These are phyloP conservation scores for Ormyrus pomaceus DNA, from an alignment of 2,888 invertebrate species.

Conservation along the genomic window DNA sequence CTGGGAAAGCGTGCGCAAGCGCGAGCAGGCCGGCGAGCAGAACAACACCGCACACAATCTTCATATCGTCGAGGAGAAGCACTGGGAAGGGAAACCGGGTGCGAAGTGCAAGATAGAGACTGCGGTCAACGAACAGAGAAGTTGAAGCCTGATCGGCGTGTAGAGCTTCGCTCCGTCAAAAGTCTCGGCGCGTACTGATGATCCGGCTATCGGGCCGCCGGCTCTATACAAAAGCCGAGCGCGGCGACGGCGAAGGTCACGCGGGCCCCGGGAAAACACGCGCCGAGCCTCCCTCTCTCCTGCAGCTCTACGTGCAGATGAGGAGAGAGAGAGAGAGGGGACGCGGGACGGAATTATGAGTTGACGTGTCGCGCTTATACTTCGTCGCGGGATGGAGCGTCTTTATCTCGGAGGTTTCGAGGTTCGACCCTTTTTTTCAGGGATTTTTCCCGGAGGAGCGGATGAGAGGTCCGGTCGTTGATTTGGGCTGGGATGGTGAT, in stretches of 20 bases:
- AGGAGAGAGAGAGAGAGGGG: neutral
- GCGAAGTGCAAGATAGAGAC: no score
- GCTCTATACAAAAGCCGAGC: constrained; percentile 40
- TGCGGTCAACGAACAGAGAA: no score
- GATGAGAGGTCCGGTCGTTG: no score
- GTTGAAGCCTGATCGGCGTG: neutral
- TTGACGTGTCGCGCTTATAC: constrained; percentile 23
- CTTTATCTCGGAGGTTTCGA: no score
- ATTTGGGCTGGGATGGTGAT: no score
- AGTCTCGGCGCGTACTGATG: constrained; percentile 59
- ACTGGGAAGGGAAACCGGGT: no score
- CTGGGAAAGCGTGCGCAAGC: constrained; percentile 65
- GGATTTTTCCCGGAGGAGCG: no score
- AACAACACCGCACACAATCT: constrained; percentile 55
- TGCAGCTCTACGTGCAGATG: no score
- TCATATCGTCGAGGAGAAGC: constrained; percentile 56
- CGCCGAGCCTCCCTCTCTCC: constrained; percentile 52
- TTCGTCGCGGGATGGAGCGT: no score
- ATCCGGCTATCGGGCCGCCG: constrained; percentile 52
- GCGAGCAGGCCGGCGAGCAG: constrained; percentile 65
- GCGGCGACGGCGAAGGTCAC: constrained; percentile 61
- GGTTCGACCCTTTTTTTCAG: no score
- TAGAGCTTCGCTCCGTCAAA: constrained; percentile 53
- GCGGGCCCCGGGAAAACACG: constrained; percentile 65
- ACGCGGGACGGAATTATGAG: constrained; percentile 11